Evolutionary conservation across 2,113 vertebrate genomes (phyloP).

Genomic region (Condylura cristata): DNA sequence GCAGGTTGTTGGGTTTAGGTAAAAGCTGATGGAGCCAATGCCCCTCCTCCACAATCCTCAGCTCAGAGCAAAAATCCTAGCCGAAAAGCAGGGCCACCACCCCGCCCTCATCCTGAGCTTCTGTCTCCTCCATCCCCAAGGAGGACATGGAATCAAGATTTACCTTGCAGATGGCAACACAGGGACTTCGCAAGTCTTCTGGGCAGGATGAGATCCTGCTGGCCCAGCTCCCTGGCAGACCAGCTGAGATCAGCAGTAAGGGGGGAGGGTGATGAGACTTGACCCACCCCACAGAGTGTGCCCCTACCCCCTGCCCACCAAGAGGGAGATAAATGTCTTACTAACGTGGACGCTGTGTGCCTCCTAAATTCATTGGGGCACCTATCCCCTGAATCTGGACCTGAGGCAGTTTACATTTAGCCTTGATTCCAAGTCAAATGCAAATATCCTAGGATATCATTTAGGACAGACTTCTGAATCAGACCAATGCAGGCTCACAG

Average conservation of each 20-base stretch:
- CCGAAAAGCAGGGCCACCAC: neutral
- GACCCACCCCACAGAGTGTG: neutral
- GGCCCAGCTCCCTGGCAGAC: neutral
- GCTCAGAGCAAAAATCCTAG: neutral
- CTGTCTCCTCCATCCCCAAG: neutral
- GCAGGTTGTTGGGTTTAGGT: neutral
- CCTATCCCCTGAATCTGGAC: neutral
- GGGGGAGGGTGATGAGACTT: neutral
- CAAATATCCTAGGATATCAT: neutral
- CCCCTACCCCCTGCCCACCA: too few relatives aligned
- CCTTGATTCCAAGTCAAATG: neutral
- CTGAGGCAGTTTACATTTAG: neutral
- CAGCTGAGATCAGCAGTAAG: neutral
- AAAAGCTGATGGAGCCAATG: neutral
- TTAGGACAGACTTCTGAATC: neutral
- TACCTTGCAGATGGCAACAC: accelerated
- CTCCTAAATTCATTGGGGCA: neutral
- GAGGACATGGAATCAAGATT: neutral
- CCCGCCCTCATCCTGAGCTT: accelerated
- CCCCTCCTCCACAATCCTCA: neutral
- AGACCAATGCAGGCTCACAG: neutral
- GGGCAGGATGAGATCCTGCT: neutral
- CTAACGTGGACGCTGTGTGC: neutral
- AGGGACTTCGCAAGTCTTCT: neutral
- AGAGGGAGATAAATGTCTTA: neutral